Evolutionary conservation across 2,888 invertebrate genomes (phyloP).

Genomic region (Amphipoea lucens): DNA sequence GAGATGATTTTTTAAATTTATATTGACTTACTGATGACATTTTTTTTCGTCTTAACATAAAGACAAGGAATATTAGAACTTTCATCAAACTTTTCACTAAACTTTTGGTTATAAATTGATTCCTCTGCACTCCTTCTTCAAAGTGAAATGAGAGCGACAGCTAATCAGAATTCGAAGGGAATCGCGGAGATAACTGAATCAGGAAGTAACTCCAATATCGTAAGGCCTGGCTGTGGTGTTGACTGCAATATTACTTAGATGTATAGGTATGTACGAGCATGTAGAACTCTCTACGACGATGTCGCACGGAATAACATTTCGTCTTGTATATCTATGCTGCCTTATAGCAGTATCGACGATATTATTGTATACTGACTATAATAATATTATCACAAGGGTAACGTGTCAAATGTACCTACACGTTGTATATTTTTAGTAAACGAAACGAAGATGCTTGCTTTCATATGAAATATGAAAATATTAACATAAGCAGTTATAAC

Average conservation of each 20-base stretch:
- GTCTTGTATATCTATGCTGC: not conserved
- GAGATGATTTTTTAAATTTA: slow-evolving; percentile 12
- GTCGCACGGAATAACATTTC: not conserved
- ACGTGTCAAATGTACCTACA: slow-evolving; percentile 5
- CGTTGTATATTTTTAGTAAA: slow-evolving; percentile 16
- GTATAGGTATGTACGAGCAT: not conserved
- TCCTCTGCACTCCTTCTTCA: not conserved
- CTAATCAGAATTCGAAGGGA: slow-evolving; percentile 41
- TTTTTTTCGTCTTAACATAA: not conserved
- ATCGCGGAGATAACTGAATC: slow-evolving; percentile 32
- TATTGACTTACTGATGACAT: not conserved
- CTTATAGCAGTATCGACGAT: not conserved
- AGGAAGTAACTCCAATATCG: slow-evolving; percentile 34
- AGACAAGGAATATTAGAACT: not conserved
- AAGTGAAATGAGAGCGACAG: slow-evolving; percentile 28
- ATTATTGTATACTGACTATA: slow-evolving; percentile 20
- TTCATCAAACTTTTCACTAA: not conserved
- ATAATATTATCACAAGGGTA: slow-evolving; percentile 17
- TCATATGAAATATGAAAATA: slow-evolving; percentile 4
- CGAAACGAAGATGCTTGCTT: not conserved
- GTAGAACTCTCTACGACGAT: not conserved
- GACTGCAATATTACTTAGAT: slow-evolving; percentile 15
- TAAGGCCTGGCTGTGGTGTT: slow-evolving; percentile 10
- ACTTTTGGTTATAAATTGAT: slow-evolving; percentile 2
- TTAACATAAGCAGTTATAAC: not conserved